Evolutionary conservation across 2,113 vertebrate species (phyloP).

Genomic region (Callorhinus ursinus): DNA sequence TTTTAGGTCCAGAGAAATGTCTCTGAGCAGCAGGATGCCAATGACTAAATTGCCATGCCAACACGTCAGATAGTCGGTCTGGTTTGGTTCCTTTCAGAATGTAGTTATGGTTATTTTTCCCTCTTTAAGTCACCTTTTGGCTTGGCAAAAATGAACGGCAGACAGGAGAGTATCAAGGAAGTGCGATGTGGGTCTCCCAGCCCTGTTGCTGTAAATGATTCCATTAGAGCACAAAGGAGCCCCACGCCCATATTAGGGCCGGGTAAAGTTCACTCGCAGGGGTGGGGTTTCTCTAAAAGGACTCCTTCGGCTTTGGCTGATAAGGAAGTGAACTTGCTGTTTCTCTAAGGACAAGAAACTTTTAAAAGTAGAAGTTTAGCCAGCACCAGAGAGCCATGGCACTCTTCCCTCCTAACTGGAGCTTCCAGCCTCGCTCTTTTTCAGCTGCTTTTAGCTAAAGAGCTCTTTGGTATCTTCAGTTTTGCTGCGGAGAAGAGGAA

Average conservation of each 20-base stretch:
- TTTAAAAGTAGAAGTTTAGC: background rate
- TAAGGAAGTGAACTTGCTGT: slow-evolving; percentile 68
- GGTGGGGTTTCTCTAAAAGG: background rate
- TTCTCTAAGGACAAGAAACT: slow-evolving; percentile 43
- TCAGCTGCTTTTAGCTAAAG: background rate
- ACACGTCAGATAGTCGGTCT: background rate
- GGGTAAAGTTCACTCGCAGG: background rate
- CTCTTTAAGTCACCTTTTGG: slow-evolving; percentile 21
- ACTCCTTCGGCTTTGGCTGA: slow-evolving; percentile 27
- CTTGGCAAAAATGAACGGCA: background rate
- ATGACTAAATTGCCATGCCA: background rate
- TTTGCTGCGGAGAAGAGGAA: background rate
- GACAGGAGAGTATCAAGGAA: slow-evolving; percentile 42
- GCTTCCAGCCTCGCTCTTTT: background rate
- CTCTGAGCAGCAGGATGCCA: background rate
- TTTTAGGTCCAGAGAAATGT: slow-evolving; percentile 3
- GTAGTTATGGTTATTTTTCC: background rate
- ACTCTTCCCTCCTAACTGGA: background rate
- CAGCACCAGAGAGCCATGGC: background rate
- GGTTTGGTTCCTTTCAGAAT: background rate
- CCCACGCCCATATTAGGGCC: background rate
- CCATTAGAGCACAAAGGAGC: background rate
- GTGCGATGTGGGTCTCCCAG: background rate
- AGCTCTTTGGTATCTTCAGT: background rate
- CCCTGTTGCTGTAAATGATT: background rate